Conservation (phyloP, 2,888 invertebrate species). For the Sialis fuliginosa region DNA sequence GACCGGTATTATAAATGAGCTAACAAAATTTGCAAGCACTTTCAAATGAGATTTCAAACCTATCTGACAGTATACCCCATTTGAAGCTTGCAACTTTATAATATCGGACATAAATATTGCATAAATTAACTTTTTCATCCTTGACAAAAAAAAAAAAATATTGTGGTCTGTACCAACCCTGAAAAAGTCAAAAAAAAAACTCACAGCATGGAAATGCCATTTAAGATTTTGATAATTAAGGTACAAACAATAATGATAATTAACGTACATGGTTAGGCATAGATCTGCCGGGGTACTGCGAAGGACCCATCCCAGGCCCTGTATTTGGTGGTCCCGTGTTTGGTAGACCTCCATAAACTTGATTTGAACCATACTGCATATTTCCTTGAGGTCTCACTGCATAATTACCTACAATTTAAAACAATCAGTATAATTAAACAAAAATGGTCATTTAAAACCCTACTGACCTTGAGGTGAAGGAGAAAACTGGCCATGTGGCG, state of each 20-base stretch:
- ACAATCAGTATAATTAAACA: background rate
- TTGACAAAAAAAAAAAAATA: too few relatives aligned
- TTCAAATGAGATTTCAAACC: too few relatives aligned
- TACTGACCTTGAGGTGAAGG: constrained; percentile 26
- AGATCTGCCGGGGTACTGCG: constrained; percentile 33
- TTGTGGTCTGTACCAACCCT: too few relatives aligned
- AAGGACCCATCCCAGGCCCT: constrained; percentile 23
- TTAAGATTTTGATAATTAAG: too few relatives aligned
- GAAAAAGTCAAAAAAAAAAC: too few relatives aligned
- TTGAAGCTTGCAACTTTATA: too few relatives aligned
- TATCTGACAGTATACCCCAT: too few relatives aligned
- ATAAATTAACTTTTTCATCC: too few relatives aligned
- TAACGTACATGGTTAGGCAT: constrained; percentile 36
- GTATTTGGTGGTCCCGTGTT: constrained; percentile 21
- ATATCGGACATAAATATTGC: too few relatives aligned
- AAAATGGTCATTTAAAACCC: background rate
- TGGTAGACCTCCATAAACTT: constrained; percentile 37
- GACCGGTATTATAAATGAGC: too few relatives aligned
- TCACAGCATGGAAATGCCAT: too few relatives aligned
- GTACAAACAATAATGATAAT: constrained; percentile 6
- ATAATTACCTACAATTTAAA: constrained; percentile 16
- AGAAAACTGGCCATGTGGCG: constrained; percentile 24
- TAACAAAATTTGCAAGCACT: too few relatives aligned
- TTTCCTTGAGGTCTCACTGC: constrained; percentile 25
- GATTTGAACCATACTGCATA: constrained; percentile 30